Evolutionary conservation across 2,113 vertebrate species (phyloP), one percentile per base, ranked within the genome.

Genomic region (Zapus hudsonius): DNA sequence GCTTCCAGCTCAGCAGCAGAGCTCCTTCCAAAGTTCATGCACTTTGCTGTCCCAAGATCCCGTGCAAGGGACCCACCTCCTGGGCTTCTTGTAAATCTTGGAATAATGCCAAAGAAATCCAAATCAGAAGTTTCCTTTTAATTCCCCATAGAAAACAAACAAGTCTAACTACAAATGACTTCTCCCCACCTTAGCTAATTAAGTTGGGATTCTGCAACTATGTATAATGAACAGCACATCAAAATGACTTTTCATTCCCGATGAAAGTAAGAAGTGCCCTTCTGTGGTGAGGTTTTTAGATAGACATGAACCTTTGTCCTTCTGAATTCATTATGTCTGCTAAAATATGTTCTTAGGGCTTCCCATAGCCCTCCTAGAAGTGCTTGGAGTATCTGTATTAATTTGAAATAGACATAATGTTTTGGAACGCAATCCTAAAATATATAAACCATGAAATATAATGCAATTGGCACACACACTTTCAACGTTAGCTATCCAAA

Each of bases 351-450:
- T 87, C 90, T 81, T 23, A 20, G 76, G 44, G 12, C 23, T 86
- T 67, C 63, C 29, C 29, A 36, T 85, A 8, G 6, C 79, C 33
- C 69, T 73, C 31, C 1, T n/a, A 0, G 3, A 7, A 17, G 3
- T 94, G 29, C 40, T 87, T 75, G 59, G n/a, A 92, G 7, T 69
- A 66, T 94, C 47, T 19, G 4, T 55, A 61, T 76, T 95, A 64
- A 87, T 88, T 85, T 84, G 81, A 95, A 95, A 59, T 27, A 94
- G 61, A 81, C 29, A 75, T 47, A 59, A 40, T 93, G 70, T 75
- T 95, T 96, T 93, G 84, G 19, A 93, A 73, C 70, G 69, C 31
- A 52, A 70, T 23, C 23, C 94, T 70, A 36, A 86, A 90, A 89
- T 86, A 80, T 84, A 84, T 40, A 85, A 89, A 89, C 57, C 22